Percentiles rank a stretch among this genome's conserved stretches.
phyloP scores from a whole-genome alignment of 2,797 vertebrate species.

The Petrocephalus schoutedeni region DNA sequence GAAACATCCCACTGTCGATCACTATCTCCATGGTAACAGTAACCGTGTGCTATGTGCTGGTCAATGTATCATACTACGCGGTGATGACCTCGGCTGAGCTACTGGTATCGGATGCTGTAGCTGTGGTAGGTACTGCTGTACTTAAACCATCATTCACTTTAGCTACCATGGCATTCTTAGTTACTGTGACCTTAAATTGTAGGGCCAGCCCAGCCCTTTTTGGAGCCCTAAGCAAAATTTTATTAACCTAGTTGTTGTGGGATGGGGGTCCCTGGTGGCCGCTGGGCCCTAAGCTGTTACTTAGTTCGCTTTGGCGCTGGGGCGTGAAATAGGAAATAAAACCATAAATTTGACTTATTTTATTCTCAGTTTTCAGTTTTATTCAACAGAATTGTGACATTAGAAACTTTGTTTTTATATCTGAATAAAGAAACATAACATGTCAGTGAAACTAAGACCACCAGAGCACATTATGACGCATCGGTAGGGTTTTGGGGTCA shows the following conservation, averaged over 20 bases:
- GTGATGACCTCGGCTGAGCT: constrained; percentile 82
- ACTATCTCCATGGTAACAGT: constrained; percentile 83
- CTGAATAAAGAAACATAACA: not conserved
- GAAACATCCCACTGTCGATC: constrained; percentile 85
- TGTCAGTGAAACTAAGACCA: not conserved
- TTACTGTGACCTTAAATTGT: not conserved
- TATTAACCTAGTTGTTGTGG: no score
- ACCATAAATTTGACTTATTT: not conserved
- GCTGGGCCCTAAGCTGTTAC: no score
- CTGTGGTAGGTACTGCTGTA: constrained; percentile 73
- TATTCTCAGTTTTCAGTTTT: not conserved
- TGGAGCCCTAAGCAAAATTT: not conserved
- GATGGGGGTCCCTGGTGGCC: no score
- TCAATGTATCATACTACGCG: constrained; percentile 90
- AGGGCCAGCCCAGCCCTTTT: not conserved
- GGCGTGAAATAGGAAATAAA: not conserved
- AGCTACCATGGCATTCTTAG: not conserved
- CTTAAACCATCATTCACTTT: not conserved
- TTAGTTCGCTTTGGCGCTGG: not conserved
- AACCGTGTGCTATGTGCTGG: constrained; percentile 81
- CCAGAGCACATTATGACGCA: not conserved
- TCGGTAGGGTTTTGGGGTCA: not conserved
- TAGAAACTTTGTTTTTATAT: not conserved
- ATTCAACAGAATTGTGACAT: not conserved
- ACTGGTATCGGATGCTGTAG: constrained; percentile 82